Base-by-base conservation (phyloP, 2,888 invertebrate genomes). In the Rhagium mordax region DNA sequence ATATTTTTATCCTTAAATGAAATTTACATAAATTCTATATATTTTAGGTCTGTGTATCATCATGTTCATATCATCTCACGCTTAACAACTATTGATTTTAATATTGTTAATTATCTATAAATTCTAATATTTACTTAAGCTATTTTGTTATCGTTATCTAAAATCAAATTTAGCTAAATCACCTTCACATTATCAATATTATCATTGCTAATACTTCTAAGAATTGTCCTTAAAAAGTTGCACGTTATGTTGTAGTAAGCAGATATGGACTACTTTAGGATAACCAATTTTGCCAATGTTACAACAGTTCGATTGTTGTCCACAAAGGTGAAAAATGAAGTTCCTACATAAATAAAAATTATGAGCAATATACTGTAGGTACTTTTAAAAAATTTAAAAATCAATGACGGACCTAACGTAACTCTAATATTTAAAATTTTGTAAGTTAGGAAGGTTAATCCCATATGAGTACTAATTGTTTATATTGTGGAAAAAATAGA, bases 221-320 rank as follows among this genome's bases (percentile, higher is more conserved):
- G 18, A 16, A 68, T 70, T 71, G 71, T 74, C 73, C 69, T 72
- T 77, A 27, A 74, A n/a, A 70, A 72, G 41, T 41, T 15, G 59
- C 59, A 59, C 13, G 33, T 59, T 8, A 41, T 5, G 10, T 41
- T 41, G n/a, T 15, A 41, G 41, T 41, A 41, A 41, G 41, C n/a
- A 41, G 41, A 41, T 41, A 41, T 3, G 41, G 5, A 41, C 13
- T n/a, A 41, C 41, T 41, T 41, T 4, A n/a, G 41, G 41, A 41
- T 1, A n/a, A 4, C 1, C 41, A n/a, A 41, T 41, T 41, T 41
- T 15, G 10, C n/a, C n/a, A n/a, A 41, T 10, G 24, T 24, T 24
- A 24, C 6, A 24, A 24, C 6, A 3, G 6, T 24, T 3, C n/a
- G 3, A 41, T n/a, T 41, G 3, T 4, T 33, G 3, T 33, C 33